Conservation (phyloP, 2,797 vertebrate genomes). For the Alca torda region DNA sequence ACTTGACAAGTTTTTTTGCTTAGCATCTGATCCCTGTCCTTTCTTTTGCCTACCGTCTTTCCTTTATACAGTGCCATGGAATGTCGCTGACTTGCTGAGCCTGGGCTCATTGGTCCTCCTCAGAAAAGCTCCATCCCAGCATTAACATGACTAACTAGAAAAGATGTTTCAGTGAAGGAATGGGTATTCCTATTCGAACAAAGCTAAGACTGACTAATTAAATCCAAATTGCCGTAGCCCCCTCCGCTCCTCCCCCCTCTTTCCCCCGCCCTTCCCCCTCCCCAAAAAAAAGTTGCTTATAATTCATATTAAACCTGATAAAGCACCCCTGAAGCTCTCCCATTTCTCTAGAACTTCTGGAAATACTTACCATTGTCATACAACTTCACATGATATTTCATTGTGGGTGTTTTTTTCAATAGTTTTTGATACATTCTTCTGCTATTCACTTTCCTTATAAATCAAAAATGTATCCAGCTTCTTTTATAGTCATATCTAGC, state of each 20-base stretch:
- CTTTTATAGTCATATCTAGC: neutral
- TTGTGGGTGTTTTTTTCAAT: neutral
- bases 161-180: neutral
- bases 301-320: neutral
- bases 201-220: neutral
- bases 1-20: neutral
- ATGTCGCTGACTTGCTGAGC: neutral
- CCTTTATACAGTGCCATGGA: neutral
- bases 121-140: neutral
- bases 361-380: neutral
- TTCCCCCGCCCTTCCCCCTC: fast-evolving
- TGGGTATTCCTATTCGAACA: neutral
- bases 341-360: neutral
- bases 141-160: neutral
- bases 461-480: neutral
- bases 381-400: neutral
- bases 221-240: neutral
- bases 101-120: neutral
- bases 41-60: neutral
- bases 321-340: neutral
- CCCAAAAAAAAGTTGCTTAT: neutral
- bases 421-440: neutral
- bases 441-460: neutral
- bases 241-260: too few species aligned
- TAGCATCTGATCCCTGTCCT: neutral